These are phyloP conservation scores for Drosophila stalkeri DNA, from an alignment of 2,888 invertebrate genomes.

Conservation along the genomic window DNA sequence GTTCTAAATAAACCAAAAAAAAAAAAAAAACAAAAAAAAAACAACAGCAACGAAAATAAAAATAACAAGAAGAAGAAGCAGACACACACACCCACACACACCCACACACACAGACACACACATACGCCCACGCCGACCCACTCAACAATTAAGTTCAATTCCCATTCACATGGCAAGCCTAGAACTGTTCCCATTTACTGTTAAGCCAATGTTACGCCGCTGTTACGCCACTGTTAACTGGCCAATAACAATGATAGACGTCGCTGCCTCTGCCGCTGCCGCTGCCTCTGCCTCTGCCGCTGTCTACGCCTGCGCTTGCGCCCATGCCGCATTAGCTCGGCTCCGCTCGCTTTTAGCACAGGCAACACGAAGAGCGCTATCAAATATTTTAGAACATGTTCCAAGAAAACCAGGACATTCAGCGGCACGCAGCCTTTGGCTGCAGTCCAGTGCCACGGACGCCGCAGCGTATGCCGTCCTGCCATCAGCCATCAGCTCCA, in stretches of 20 bases:
- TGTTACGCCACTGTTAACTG: conserved; percentile 43
- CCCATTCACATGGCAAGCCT: not conserved
- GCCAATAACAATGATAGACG: conserved; percentile 19
- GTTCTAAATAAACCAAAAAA: conserved; percentile 47
- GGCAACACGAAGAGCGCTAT: conserved; percentile 19
- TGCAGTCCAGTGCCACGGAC: conserved; percentile 28
- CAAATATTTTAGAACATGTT: conserved; percentile 31
- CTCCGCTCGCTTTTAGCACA: conserved; percentile 39
- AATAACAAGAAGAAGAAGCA: conserved; percentile 5
- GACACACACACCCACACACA: conserved; percentile 3
- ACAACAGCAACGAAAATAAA: not conserved
- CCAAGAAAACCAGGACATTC: conserved; percentile 60
- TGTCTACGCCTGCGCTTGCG: conserved; percentile 53
- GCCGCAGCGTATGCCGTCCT: conserved; percentile 40
- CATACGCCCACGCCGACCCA: accelerated
- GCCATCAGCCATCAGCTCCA: not conserved
- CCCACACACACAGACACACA: not conserved
- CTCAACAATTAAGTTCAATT: conserved; percentile 2
- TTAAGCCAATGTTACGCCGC: conserved; percentile 30
- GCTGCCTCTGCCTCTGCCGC: conserved; percentile 35
- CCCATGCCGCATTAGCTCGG: conserved; percentile 9
- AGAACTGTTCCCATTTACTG: conserved; percentile 63
- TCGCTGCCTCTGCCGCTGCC: conserved; percentile 34
- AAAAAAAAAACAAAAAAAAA: conserved; percentile 3
- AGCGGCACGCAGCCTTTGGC: conserved; percentile 45